Conservation (phyloP, 1,140 invertebrate genomes). For the honey bee (Apis mellifera) region Amel_HAv3.1 CM009940.2:652001-652500, state of each 20-base stretch:
- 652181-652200: neutral
- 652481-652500: constrained; percentile 1
- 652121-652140: neutral
- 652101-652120: neutral
- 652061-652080: neutral
- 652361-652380: neutral
- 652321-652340: neutral
- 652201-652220: constrained; percentile 4
- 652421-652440: neutral
- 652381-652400: neutral
- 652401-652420: neutral
- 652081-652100: neutral
- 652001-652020: neutral
- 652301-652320: neutral
- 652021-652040: neutral
- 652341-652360: neutral
- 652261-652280: neutral
- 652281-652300: neutral
- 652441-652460: constrained; percentile 21
- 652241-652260: neutral
- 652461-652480: constrained; percentile 14
- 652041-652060: neutral
- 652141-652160: neutral
- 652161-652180: neutral
- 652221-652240: neutral